Conservation (phyloP, 2,888 invertebrate species). For the Hyppa rectilinea region DNA sequence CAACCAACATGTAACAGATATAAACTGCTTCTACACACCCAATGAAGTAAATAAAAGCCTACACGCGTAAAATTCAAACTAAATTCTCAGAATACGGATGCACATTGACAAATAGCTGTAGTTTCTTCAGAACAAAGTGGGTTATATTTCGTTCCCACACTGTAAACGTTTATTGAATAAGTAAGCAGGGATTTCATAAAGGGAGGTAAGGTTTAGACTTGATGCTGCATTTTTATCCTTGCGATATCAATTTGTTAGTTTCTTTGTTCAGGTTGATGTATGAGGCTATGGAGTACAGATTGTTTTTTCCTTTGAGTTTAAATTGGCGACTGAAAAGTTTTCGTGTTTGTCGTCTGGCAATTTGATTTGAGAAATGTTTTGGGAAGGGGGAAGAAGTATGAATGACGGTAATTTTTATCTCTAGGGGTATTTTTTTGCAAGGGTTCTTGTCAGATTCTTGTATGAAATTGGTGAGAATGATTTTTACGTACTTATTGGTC, state of each 20-base stretch:
- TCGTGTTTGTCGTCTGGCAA: slow-evolving; percentile 17
- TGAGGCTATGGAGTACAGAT: slow-evolving; percentile 34
- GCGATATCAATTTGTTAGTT: slow-evolving; percentile 68
- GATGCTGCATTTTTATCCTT: slow-evolving; percentile 69
- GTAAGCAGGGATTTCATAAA: slow-evolving; percentile 82
- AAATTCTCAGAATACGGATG: slow-evolving; percentile 81
- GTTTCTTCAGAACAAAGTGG: slow-evolving; percentile 86
- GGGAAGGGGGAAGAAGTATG: neutral
- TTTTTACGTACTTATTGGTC: neutral
- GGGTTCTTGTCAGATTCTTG: neutral
- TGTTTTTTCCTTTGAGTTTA: slow-evolving; percentile 29
- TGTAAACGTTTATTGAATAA: slow-evolving; percentile 88
- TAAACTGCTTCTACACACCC: neutral
- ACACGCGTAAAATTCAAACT: slow-evolving; percentile 67
- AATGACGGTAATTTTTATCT: neutral
- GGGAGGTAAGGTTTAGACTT: slow-evolving; percentile 67
- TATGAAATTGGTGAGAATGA: neutral
- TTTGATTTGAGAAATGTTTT: slow-evolving; percentile 25
- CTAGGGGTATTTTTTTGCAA: neutral
- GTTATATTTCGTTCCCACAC: slow-evolving; percentile 87
- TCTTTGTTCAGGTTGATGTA: slow-evolving; percentile 53
- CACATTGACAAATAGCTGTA: slow-evolving; percentile 85
- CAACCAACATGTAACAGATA: neutral
- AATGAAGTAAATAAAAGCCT: slow-evolving; percentile 19
- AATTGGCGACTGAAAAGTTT: slow-evolving; percentile 28